phyloP scores from a whole-genome alignment of 2,797 vertebrate genomes.

The Poeciliopsis presidionis region DNA sequence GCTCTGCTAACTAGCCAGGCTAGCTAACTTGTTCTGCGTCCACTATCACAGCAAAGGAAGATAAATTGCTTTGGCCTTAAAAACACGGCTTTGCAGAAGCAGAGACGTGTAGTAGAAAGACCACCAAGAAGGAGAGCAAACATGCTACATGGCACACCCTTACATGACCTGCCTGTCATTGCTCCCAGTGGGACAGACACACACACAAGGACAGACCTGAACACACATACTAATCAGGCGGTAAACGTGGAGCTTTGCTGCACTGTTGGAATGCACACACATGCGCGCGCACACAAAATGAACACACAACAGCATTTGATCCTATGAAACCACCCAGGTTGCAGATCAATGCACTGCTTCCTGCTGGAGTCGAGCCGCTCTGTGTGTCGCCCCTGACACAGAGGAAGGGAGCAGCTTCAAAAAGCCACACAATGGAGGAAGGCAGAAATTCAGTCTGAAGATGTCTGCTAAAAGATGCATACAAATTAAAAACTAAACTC shows the following conservation, averaged over 20 bases:
- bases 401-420: not conserved
- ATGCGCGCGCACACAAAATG: conserved; percentile 14
- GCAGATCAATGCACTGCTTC: conserved; percentile 56
- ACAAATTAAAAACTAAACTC: not conserved
- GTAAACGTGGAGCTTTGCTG: not conserved
- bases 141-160: conserved; percentile 14
- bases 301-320: conserved; percentile 25
- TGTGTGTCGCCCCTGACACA: conserved; percentile 3
- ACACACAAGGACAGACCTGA: conserved; percentile 20
- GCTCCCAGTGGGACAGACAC: conserved; percentile 20
- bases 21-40: not conserved
- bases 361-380: conserved; percentile 37
- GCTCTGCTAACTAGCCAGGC: not conserved
- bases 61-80: not conserved
- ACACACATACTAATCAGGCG: conserved; percentile 27
- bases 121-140: not conserved
- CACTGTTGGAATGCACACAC: conserved; percentile 22
- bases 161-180: conserved; percentile 28
- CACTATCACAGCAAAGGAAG: not conserved
- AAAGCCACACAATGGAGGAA: not conserved
- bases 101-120: not conserved
- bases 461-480: not conserved
- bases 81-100: not conserved
- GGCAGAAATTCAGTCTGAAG: conserved; percentile 2
- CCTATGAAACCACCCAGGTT: conserved; percentile 46